A percentile compares a stretch with the other conserved stretches of the same genome.
Conservation (phyloP, 1,140 invertebrate genomes). For the Doryteuthis pealeii region DNA sequence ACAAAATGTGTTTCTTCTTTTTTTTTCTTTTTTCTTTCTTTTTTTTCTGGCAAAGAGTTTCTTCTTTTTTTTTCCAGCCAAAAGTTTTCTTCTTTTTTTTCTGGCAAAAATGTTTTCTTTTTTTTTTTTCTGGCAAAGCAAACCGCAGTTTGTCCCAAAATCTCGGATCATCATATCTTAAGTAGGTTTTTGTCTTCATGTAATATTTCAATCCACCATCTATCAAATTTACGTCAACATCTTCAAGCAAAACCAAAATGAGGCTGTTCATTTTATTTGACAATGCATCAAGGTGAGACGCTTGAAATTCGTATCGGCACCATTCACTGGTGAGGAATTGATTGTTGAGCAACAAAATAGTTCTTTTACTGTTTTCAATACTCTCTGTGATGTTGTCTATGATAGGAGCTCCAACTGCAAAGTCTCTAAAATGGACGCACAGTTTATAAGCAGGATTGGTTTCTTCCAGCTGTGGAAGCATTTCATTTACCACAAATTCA, state of each 20-base stretch:
- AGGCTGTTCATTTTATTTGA: slow-evolving; percentile 27
- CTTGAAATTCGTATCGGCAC: slow-evolving; percentile 45
- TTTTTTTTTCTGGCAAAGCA: slow-evolving; percentile 69
- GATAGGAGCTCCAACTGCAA: slow-evolving; percentile 38
- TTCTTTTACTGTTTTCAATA: slow-evolving; percentile 38
- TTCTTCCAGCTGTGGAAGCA: slow-evolving; percentile 40
- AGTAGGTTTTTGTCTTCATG: slow-evolving; percentile 63
- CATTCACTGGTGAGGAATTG: slow-evolving; percentile 37
- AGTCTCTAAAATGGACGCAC: slow-evolving; percentile 44
- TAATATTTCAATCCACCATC: slow-evolving; percentile 36
- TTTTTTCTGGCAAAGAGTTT: too few species aligned
- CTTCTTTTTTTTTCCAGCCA: too few species aligned
- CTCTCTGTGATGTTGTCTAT: slow-evolving; percentile 37
- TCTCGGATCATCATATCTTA: slow-evolving; percentile 69
- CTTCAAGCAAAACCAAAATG: slow-evolving; percentile 31
- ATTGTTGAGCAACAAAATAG: slow-evolving; percentile 38
- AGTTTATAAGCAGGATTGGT: slow-evolving; percentile 34
- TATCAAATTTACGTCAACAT: slow-evolving; percentile 25
- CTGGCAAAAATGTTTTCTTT: too few species aligned
- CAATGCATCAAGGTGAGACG: slow-evolving; percentile 33
- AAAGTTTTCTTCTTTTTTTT: too few species aligned
- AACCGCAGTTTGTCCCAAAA: slow-evolving; percentile 94
- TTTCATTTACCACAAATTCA: slow-evolving; percentile 36
- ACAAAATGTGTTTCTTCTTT: too few species aligned
- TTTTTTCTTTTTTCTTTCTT: too few species aligned